phyloP scores from a whole-genome alignment of 2,888 invertebrate genomes.

The Apamea epomidion region DNA sequence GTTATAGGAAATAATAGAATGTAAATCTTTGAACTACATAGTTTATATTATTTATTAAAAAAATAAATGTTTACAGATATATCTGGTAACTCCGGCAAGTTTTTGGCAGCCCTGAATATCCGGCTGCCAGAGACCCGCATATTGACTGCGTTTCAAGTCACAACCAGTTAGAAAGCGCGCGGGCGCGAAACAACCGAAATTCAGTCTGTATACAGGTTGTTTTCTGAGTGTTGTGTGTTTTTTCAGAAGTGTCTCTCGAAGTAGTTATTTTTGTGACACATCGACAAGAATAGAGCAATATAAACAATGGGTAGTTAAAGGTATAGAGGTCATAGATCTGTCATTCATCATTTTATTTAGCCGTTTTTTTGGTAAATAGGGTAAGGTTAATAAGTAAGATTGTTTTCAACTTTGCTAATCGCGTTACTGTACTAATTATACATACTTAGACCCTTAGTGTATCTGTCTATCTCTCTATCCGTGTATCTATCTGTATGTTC shows the following conservation, averaged over 20 bases:
- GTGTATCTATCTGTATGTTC: too few relatives aligned
- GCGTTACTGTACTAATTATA: background rate
- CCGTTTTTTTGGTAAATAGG: background rate
- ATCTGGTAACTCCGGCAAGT: background rate
- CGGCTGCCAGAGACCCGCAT: background rate
- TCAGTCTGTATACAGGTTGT: background rate
- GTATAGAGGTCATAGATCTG: background rate
- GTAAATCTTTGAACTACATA: background rate
- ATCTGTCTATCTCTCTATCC: too few relatives aligned
- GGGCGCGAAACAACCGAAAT: background rate
- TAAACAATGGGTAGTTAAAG: background rate
- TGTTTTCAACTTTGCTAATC: too few relatives aligned
- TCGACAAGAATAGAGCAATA: background rate
- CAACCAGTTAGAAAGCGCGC: background rate
- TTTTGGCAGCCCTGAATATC: background rate
- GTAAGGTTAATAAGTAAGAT: too few relatives aligned
- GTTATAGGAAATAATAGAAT: background rate
- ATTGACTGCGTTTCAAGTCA: background rate
- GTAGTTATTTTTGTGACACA: background rate
- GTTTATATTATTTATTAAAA: background rate
- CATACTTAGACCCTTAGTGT: background rate
- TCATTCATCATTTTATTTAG: background rate
- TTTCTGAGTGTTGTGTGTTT: background rate
- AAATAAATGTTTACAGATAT: background rate
- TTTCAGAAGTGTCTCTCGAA: background rate